A percentile compares a stretch with the other conserved stretches of the same genome.
Conservation (phyloP, 1,140 invertebrate genomes). For the Littorina saxatilis region DNA sequence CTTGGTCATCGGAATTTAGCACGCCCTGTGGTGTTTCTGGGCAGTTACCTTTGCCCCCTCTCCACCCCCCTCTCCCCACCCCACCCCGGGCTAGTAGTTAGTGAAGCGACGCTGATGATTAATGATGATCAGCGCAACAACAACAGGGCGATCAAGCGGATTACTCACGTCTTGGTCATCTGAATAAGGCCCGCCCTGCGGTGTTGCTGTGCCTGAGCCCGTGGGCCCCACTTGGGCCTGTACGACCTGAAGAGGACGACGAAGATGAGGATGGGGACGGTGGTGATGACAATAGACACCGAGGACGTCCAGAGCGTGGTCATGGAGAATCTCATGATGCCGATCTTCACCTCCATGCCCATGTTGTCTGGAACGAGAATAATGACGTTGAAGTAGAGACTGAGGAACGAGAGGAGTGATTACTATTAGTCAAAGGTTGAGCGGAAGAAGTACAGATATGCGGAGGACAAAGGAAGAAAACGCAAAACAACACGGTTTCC, state of each 20-base stretch:
- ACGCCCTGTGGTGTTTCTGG: too few relatives aligned
- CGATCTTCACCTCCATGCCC: constrained; percentile 44
- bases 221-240: neutral
- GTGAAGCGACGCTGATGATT: too few relatives aligned
- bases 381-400: neutral
- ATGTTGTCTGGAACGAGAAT: constrained; percentile 30
- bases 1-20: too few relatives aligned
- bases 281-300: constrained; percentile 53
- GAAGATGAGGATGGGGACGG: constrained; percentile 50
- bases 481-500: too few relatives aligned
- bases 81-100: too few relatives aligned
- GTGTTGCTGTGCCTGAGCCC: constrained; percentile 10
- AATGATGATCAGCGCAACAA: too few relatives aligned
- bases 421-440: neutral
- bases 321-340: constrained; percentile 51
- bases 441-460: too few relatives aligned
- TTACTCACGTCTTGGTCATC: too few relatives aligned
- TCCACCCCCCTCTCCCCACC: too few relatives aligned
- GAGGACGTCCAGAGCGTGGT: constrained; percentile 50
- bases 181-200: neutral
- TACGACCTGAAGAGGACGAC: constrained; percentile 54
- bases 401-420: neutral
- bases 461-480: too few relatives aligned
- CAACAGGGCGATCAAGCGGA: too few relatives aligned
- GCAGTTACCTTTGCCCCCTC: too few relatives aligned